Percentiles rank a stretch among this genome's conserved stretches.
These are phyloP conservation scores for Eretmocerus hayati DNA, from an alignment of 2,888 invertebrate genomes.

Conservation along the genomic window DNA sequence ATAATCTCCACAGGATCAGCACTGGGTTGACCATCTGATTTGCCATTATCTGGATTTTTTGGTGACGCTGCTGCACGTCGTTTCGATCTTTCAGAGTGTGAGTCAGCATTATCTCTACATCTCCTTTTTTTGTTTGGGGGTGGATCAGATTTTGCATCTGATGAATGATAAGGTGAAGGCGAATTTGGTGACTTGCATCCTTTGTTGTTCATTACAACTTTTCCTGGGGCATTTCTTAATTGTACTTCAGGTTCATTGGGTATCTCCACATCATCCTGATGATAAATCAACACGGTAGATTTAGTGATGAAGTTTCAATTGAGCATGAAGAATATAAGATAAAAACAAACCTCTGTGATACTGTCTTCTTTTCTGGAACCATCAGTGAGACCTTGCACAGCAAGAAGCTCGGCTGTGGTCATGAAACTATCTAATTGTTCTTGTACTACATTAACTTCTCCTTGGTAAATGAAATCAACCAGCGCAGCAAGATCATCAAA, in stretches of 20 bases:
- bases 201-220: constrained; percentile 37
- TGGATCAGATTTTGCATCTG: constrained; percentile 32
- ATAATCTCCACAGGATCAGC: constrained; percentile 46
- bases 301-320: too few species aligned
- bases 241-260: constrained; percentile 46
- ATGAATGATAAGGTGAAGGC: constrained; percentile 37
- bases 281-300: too few species aligned
- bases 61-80: constrained; percentile 30
- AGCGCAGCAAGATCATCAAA: constrained; percentile 71
- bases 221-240: constrained; percentile 39
- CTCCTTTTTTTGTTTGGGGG: constrained; percentile 41
- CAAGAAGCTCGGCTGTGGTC: constrained; percentile 68
- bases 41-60: constrained; percentile 36
- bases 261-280: constrained; percentile 42
- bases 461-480: constrained; percentile 75
- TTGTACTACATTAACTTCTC: constrained; percentile 75
- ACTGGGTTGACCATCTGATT: constrained; percentile 33
- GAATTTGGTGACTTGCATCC: constrained; percentile 40
- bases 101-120: constrained; percentile 39
- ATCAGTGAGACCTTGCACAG: constrained; percentile 70
- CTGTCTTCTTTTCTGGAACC: constrained; percentile 29
- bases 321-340: too few species aligned
- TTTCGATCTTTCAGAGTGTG: constrained; percentile 35
- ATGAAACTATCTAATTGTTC: constrained; percentile 72
- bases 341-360: constrained; percentile 19